Base-by-base conservation (phyloP, 30 jellyfish, hydroid and myxozoan species). In the Pseudorhiza aurosa region DNA sequence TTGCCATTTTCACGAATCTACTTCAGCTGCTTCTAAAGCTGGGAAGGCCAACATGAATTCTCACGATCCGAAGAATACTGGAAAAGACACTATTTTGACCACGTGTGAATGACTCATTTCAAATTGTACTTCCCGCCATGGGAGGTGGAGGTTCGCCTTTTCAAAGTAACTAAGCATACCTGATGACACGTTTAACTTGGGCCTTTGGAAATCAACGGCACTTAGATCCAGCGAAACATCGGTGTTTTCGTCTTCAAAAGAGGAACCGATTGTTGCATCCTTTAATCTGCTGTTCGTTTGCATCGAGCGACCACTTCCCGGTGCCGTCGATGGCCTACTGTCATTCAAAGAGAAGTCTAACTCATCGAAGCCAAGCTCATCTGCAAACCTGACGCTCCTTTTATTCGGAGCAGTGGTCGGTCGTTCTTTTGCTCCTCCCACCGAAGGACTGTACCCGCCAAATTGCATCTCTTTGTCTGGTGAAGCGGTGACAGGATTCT, bases 361-460 rank as follows among this genome's bases (percentile, higher is more conserved):
- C n/a, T 83, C 82, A 39, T 80, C 97, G 24, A 88, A 71, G 21
- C 98, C 98, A 1, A 91, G 94, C 39, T 91, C 98, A 35, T 85
- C 94, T 12, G 98, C 98, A 72, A 91, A 91, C 33, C 98, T 90
- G 33, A 91, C 98, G 67, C 96, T 83, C 51, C 98, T 71, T 40
- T 36, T 68, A 24, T 35, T 68, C 12, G 98, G 92, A 37, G 98
- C 91, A 27, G 94, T 75, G 4, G 90, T 77, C 11, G 94, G 94
- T 5, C 96, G 82, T 9, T 84, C 90, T 30, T 60, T 71, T 11
- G 85, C 17, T 10, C 82, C 82, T n/a, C 96, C 95, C 2, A 80
- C 88, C 4, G 98, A 83, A 3, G 98, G 98, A 58, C 95, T 84
- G 87, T 91, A 91, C 29, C 96, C 91, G 37, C 98, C 98, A 59